Evolutionary conservation across 2,888 invertebrate genomes (phyloP), one percentile per base, ranked within the genome.

Genomic region (Mesopsocus fuscifrons): DNA sequence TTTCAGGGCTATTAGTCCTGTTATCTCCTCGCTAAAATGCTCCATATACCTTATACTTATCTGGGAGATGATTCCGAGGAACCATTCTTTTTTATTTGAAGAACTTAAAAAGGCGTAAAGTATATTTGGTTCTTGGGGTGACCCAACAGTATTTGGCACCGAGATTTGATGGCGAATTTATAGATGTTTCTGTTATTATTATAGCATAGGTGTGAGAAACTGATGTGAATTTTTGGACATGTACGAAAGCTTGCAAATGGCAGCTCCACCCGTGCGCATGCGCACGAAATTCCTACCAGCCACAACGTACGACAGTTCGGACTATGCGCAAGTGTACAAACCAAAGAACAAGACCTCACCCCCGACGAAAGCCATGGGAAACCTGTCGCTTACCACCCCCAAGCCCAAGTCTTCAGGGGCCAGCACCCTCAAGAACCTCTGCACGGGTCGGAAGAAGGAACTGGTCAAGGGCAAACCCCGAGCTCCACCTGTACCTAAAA

Each of bases 271-370:
- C 38, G 38, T 38, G n/a, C 17, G 38, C 9, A 38, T 38, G 38
- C 17, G 38, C 13, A 38, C 38, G 17, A 38, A 38, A 38, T 38
- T 38, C 21, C 21, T 20, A n/a, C n/a, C 38, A 3, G 4, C 38
- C 20, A 38, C 20, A 5, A 20, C 17, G n/a, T 38, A 38, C 38
- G 38, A 38, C 38, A 38, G 38, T 38, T 38, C 38, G 16, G 38
- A 38, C 20, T 38, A 38, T 20, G 38, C 38, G 38, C 38, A 38
- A 17, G 38, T 38, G 17, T 38, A 38, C 18, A 38, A 38, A 20
- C 16, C 38, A n/a, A 38, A 38, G 21, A 15, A 16, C n/a, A 38
- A 38, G 20, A 17, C 20, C 3, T 3, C 38, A 20, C n/a, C 20
- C 20, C 6, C 38, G 17, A 20, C 20, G 17, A 38, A 38, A 11